Evolutionary conservation across 2,797 vertebrate genomes (phyloP).

Genomic region (Oceanodroma leucorhoa): DNA sequence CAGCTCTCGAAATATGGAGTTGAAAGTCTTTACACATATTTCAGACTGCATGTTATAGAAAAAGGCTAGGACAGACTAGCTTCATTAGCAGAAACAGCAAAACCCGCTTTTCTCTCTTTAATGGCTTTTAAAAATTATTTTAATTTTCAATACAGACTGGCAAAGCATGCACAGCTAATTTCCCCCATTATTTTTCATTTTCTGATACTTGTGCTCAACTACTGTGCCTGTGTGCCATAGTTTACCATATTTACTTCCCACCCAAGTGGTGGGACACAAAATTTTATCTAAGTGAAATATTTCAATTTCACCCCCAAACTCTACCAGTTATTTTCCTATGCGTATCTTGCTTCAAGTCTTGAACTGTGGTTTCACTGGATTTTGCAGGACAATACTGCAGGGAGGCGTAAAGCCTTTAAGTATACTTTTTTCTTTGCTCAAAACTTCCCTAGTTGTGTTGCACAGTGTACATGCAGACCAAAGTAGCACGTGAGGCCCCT

Average conservation of each 20-base stretch:
- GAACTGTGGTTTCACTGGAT: neutral
- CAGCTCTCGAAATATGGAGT: neutral
- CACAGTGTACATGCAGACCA: rapidly evolving
- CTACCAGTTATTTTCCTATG: neutral
- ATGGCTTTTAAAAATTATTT: neutral
- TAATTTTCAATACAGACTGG: neutral
- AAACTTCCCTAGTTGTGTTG: neutral
- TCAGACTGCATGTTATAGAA: neutral
- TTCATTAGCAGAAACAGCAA: neutral
- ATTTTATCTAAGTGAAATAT: neutral
- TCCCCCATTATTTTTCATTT: neutral
- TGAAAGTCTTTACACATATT: neutral
- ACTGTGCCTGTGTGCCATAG: neutral
- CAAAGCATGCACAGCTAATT: neutral
- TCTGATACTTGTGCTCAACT: neutral
- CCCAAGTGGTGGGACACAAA: neutral
- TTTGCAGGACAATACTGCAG: neutral
- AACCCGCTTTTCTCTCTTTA: neutral
- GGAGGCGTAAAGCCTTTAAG: neutral
- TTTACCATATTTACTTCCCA: neutral
- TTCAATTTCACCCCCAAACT: neutral
- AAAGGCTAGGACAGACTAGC: neutral
- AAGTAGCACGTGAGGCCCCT: rapidly evolving
- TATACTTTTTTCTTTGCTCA: neutral
- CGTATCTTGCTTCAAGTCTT: neutral